Base-by-base conservation (phyloP, 2,797 vertebrate species). In the Margarornis squamiger region DNA sequence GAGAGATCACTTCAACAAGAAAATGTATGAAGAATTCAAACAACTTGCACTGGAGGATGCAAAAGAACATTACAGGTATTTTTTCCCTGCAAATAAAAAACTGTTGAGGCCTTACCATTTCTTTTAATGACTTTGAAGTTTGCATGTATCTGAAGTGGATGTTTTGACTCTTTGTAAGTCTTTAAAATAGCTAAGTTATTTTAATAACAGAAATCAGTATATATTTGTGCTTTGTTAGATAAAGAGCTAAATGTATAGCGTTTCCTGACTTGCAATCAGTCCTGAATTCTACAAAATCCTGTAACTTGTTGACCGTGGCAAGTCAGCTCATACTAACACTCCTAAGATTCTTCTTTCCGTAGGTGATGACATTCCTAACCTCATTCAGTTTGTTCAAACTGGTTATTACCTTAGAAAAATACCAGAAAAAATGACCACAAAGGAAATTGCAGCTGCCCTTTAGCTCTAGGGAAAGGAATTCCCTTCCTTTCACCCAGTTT, bases 11-110 rank as follows among this genome's bases (percentile, higher is more conserved):
- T 99, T 99, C 95, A 99, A 99, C 97, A 98, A 98, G 96, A 99
- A 99, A 95, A 99, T 99, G 99, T 99, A 99, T n/a, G 99, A 99
- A 94, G 99, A 99, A 96, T 99, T 99, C 96, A 99, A 98, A 97
- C 98, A 98, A 89, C 98, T 97, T 30, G 98, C 99, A 51, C 66
- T 99, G 85, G 99, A 99, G 74, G 99, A 99, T 62, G 99, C 99
- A 96, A 98, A 98, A 97, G 99, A 99, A 85, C 98, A 99, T 97
- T 99, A 99, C 98, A 99, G 99, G 99, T 99, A 95, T n/a, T 86
- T 88, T 73, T 73, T 68, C 74, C 75, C 22, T 93, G 29, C 29
- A 71, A 78, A 45, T 73, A 66, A 32, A 52, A 21, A 36, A 12
- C 59, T 27, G 36, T 30, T 71, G 57, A 58, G 48, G 30, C 61